A percentile compares a stretch with the other conserved stretches of the same genome.
Conservation (phyloP, 2,888 invertebrate genomes). For the Phania funesta region DNA sequence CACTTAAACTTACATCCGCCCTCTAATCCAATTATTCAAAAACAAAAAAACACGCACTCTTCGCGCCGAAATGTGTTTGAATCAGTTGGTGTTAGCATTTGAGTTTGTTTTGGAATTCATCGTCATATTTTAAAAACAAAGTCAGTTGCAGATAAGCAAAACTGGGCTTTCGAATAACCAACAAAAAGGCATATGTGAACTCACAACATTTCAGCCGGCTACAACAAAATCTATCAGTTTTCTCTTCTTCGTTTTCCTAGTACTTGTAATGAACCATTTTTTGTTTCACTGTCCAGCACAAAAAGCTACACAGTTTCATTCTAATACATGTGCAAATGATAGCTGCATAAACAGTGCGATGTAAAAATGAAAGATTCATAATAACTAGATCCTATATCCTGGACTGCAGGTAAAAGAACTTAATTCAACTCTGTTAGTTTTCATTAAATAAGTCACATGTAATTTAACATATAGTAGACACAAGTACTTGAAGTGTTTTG, state of each 20-base stretch:
- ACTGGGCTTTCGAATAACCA: neutral
- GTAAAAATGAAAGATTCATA: too few relatives aligned
- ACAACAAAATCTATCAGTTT: neutral
- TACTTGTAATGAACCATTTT: neutral
- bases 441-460: too few relatives aligned
- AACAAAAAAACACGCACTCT: neutral
- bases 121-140: slow-evolving; percentile 11
- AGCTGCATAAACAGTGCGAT: too few relatives aligned
- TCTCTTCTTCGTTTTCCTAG: neutral
- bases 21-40: neutral
- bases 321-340: too few relatives aligned
- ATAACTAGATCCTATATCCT: too few relatives aligned
- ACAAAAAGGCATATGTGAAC: neutral
- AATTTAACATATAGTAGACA: too few relatives aligned
- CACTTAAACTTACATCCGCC: too few relatives aligned
- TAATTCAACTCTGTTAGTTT: too few relatives aligned
- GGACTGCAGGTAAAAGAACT: too few relatives aligned
- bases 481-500: too few relatives aligned
- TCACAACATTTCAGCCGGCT: neutral
- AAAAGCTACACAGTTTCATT: too few relatives aligned
- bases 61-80: neutral
- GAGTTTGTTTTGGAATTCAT: slow-evolving; percentile 3
- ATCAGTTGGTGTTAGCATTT: neutral
- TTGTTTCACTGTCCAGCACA: too few relatives aligned
- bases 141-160: slow-evolving; percentile 23